Evolutionary conservation across 2,888 invertebrate genomes (phyloP).

Genomic region (Erebia epiphron): DNA sequence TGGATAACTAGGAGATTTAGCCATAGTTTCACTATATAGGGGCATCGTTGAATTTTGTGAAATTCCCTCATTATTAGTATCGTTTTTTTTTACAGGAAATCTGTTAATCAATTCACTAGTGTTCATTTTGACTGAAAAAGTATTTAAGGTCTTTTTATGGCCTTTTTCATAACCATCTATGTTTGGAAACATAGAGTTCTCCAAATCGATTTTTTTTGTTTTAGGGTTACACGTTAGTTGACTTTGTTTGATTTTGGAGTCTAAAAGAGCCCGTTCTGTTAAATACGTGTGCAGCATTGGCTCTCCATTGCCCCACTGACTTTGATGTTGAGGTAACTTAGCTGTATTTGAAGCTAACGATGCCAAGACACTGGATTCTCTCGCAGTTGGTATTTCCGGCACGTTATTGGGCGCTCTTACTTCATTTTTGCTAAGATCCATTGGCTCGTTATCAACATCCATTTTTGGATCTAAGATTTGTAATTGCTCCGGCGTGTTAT

Average conservation of each 20-base stretch:
- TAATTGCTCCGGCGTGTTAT: constrained; percentile 60
- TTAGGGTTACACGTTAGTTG: constrained; percentile 74
- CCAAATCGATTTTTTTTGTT: constrained; percentile 65
- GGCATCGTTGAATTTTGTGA: constrained; percentile 35
- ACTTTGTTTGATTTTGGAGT: constrained; percentile 88
- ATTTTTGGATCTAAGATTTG: constrained; percentile 55
- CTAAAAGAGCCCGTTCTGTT: constrained; percentile 87
- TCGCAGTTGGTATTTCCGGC: constrained; percentile 84
- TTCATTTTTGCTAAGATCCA: constrained; percentile 77
- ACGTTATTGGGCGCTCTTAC: constrained; percentile 59
- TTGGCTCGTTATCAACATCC: constrained; percentile 80
- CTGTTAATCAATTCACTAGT: constrained; percentile 46
- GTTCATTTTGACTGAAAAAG: constrained; percentile 45
- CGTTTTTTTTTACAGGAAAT: constrained; percentile 50
- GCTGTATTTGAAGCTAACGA: constrained; percentile 85
- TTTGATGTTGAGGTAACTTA: constrained; percentile 81
- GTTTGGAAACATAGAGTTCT: constrained; percentile 58
- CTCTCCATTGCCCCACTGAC: constrained; percentile 83
- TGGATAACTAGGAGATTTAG: constrained; percentile 50
- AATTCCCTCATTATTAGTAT: constrained; percentile 45
- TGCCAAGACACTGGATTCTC: constrained; percentile 84
- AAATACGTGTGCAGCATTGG: constrained; percentile 88
- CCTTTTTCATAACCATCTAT: constrained; percentile 44
- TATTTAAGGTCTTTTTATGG: constrained; percentile 26
- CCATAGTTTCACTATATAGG: constrained; percentile 51